Conservation (phyloP, 1,140 invertebrate genomes). For the Tenebrio molitor region DNA sequence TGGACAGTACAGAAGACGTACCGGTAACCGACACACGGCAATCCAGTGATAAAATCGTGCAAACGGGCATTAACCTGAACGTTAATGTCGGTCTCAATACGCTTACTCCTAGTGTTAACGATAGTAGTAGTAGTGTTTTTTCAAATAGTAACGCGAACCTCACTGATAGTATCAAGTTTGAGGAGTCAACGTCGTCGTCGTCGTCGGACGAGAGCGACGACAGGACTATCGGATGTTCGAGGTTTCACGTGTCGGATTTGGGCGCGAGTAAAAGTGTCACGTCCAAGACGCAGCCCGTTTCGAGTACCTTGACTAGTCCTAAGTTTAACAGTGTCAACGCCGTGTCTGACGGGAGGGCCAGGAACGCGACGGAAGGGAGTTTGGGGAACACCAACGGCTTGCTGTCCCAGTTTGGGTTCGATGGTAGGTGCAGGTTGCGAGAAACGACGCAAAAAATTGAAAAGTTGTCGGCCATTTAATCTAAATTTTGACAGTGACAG, state of each 20-base stretch:
- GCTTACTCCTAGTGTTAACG: conserved; percentile 59
- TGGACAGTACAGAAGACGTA: conserved; percentile 62
- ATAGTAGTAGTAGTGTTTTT: conserved; percentile 55
- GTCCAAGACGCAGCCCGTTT: conserved; percentile 50
- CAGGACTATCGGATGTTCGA: conserved; percentile 62
- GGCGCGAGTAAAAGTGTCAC: conserved; percentile 9
- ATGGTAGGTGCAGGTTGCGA: conserved; percentile 53
- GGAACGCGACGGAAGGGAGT: conserved; percentile 2
- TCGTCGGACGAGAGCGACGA: conserved; percentile 50
- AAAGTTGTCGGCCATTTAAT: no score
- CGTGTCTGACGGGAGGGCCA: conserved; percentile 45
- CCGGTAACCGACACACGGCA: conserved; percentile 61
- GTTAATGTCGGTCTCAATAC: conserved; percentile 59
- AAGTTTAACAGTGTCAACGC: conserved; percentile 61
- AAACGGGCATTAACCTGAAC: conserved; percentile 58
- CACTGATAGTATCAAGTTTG: conserved; percentile 44
- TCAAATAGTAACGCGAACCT: conserved; percentile 51
- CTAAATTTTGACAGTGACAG: no score
- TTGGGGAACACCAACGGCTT: conserved; percentile 59
- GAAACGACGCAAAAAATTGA: no score
- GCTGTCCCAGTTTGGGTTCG: conserved; percentile 58
- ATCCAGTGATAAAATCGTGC: conserved; percentile 53
- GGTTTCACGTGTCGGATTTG: conserved; percentile 62
- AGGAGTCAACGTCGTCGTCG: conserved; percentile 38
- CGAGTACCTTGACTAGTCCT: conserved; percentile 64